phyloP scores from a whole-genome alignment of 2,113 vertebrate genomes.

The human (Homo sapiens) region DNA sequence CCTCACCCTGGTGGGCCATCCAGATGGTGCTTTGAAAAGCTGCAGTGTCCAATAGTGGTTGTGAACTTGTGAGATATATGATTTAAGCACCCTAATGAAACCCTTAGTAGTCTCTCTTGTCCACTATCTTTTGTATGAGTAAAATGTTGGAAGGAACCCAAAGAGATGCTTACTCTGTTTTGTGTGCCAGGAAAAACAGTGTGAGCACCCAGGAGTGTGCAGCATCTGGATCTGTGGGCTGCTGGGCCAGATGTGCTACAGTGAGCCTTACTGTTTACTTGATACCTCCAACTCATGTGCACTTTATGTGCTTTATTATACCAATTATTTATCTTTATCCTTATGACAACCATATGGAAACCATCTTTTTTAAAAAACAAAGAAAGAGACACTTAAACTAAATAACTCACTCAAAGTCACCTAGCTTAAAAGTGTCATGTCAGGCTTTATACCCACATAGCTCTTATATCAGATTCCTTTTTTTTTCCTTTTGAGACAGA shows the following conservation, averaged over 20 bases:
- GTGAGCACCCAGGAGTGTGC: not conserved
- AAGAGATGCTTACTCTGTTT: not conserved
- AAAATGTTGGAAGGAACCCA: not conserved
- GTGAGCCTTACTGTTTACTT: not conserved
- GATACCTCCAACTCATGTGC: not conserved
- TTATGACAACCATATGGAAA: not conserved
- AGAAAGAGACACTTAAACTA: not conserved
- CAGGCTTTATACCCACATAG: not conserved
- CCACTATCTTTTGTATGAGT: not conserved
- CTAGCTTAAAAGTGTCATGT: not conserved
- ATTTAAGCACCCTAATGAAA: not conserved
- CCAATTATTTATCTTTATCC: not conserved
- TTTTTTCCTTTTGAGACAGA: not conserved
- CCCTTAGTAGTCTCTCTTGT: not conserved
- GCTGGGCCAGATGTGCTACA: not conserved
- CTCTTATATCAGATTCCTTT: not conserved
- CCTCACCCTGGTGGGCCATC: not conserved
- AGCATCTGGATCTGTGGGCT: not conserved
- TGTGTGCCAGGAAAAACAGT: not conserved
- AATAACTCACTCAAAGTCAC: not conserved
- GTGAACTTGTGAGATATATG: not conserved
- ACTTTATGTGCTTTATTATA: not conserved
- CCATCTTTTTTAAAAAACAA: not conserved
- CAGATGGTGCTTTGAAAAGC: not conserved
- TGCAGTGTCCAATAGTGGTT: not conserved